A percentile compares a stretch with the other conserved stretches of the same genome.
phyloP scores from a whole-genome alignment of 1,140 invertebrate species.

The Vanessa tameamea region DNA sequence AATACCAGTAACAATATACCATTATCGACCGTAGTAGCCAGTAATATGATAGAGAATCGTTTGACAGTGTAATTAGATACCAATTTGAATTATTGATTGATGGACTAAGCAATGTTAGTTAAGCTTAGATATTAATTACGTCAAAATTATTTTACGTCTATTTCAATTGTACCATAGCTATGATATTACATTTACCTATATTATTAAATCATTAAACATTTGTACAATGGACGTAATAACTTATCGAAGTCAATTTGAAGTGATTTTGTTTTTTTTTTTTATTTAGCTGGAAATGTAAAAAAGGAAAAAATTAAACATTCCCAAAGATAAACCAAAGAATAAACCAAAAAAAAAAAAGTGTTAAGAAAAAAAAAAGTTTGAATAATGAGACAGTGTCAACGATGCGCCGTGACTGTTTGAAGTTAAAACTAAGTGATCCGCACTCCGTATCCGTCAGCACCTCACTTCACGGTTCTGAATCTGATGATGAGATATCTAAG shows the following conservation, averaged over 20 bases:
- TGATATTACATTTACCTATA: background rate
- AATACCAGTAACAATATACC: constrained; percentile 22
- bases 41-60: constrained; percentile 25
- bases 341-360: constrained; percentile 43
- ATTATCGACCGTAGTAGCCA: constrained; percentile 30
- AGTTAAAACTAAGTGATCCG: constrained; percentile 75
- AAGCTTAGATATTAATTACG: background rate
- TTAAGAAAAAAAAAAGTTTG: constrained; percentile 12
- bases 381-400: constrained; percentile 44
- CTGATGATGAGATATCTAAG: constrained; percentile 70
- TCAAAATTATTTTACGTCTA: background rate
- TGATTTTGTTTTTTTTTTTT: background rate
- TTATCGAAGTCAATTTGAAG: background rate
- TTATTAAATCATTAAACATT: too few relatives aligned
- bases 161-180: background rate
- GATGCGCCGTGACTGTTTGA: constrained; percentile 74
- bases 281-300: background rate
- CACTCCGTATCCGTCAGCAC: constrained; percentile 57
- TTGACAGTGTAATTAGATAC: constrained; percentile 35
- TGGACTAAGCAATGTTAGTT: constrained; percentile 33
- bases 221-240: background rate
- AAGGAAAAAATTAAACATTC: constrained; percentile 46
- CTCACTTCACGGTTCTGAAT: constrained; percentile 67
- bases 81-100: constrained; percentile 46
- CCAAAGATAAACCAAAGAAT: constrained; percentile 52